Evolutionary conservation across 2,797 vertebrate species (phyloP), one percentile per base, ranked within the genome.

Genomic region (Helarctos malayanus): DNA sequence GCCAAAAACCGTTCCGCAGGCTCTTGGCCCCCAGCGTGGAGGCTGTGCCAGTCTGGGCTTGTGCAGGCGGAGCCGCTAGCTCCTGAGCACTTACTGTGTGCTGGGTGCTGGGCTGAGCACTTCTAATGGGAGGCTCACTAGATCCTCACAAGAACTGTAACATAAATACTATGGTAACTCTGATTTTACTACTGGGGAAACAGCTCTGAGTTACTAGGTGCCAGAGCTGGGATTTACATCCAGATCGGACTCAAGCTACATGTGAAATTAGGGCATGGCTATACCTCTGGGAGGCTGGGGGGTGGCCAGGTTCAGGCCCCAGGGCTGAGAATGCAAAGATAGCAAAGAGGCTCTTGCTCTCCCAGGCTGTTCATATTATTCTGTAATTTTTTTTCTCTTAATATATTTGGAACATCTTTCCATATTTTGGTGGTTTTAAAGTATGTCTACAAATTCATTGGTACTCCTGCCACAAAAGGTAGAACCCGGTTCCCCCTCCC

Each of bases 81-180:
- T 1, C 1, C 1, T 25, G 69, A 68, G 27, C n/a, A 5, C 49
- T 76, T 35, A 8, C 14, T 79, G 0, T 27, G 23, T 29, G 32
- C 57, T 3, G 11, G n/a, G n/a, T 21, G 45, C 61, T 25, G 79
- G 29, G 54, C 23, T 45, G 41, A 59, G 21, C 12, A 25, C 15
- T 19, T 4, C 15, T 35, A 14, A 14, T 2, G 6, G 47, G 2
- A 49, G 38, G 78, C 68, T 41, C 47, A 0, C 5, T 54, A 32
- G 59, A 1, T 41, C 35, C 32, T 47, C n/a, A 27, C 13, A 18
- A 2, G 19, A n/a, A 3, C 19, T 19, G 71, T 54, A 0, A 69
- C 18, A 27, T 15, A 15, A 59, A 49, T 35, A 6, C 29, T 38
- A 2, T 52, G 65, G 49, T 4, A 88, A 16, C 59, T 23, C n/a